Evolutionary conservation across 2,888 invertebrate genomes (phyloP).

Genomic region (Tachina fera): DNA sequence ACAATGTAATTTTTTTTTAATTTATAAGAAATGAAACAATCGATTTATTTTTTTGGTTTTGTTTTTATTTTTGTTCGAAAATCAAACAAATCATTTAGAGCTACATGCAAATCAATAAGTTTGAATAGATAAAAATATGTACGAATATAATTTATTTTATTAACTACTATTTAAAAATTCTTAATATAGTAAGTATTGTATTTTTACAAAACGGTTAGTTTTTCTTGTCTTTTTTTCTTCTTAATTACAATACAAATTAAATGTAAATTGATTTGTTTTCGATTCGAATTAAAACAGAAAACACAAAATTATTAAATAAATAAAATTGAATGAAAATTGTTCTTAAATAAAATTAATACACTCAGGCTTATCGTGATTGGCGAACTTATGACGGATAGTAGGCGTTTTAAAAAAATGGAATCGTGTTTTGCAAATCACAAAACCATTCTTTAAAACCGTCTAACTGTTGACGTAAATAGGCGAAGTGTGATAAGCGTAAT

Average conservation of each 20-base stretch:
- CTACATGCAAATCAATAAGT: conserved; percentile 12
- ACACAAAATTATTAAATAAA: conserved; percentile 35
- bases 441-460: too few species aligned
- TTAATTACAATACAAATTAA: conserved; percentile 38
- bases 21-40: conserved; percentile 67
- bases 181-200: conserved; percentile 18
- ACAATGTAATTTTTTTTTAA: not conserved
- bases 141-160: conserved; percentile 61
- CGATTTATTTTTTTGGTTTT: conserved; percentile 52
- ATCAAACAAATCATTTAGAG: conserved; percentile 35
- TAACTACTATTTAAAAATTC: conserved; percentile 39
- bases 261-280: conserved; percentile 29
- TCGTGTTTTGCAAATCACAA: too few species aligned
- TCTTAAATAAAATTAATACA: conserved; percentile 14
- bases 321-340: conserved; percentile 26
- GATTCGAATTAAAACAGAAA: conserved; percentile 15
- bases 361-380: too few species aligned
- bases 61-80: conserved; percentile 55
- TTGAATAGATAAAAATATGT: conserved; percentile 50
- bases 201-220: conserved; percentile 28
- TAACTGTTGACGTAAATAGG: too few species aligned
- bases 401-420: too few species aligned
- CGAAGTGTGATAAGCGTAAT: not conserved
- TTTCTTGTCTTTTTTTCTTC: not conserved
- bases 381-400: too few species aligned